Evolutionary conservation across 2,113 vertebrate species (phyloP), one percentile per base, ranked within the genome.

Genomic region (Zingel zingel): DNA sequence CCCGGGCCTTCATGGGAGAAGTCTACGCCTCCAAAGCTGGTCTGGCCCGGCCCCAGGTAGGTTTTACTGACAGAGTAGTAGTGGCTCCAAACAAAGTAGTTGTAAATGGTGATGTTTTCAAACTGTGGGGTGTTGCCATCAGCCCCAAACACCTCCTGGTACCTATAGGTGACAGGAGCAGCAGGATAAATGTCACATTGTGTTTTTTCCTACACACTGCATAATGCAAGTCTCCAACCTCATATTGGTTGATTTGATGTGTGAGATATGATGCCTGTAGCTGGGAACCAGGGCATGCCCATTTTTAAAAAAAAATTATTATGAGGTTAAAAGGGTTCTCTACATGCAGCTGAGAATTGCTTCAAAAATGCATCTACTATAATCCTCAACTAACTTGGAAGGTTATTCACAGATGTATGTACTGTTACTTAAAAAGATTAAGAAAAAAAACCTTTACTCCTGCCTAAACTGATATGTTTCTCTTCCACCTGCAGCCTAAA

Each of bases 1-100:
- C 98, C 98, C 0, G 98, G 98, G 25, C 98, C 98, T 87, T 99
- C 97, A 6, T 99, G 98, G 81, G 98, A 99, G 93, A 99, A 99
- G 90, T 99, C 98, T 39, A 99, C 90, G 6, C 95, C 97, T 21
- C 95, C 97, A 71, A 97, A 99, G 88, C 97, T 99, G 72, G 94
- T 93, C 79, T 98, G 96, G 0, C 96, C 98, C 0, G 68, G 8
- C 6, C 98, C 98, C 69, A 99, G 96, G 91, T 96, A 99, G 14
- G 98, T 99, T 89, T 98, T 99, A 84, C 97, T 97, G 70, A 99
- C 97, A 1, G 98, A 99, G 79, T 98, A 99, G 81, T 98, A 99
- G 85, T 99, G 98, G 33, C 95, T 96, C 98, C 98, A 99, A 51
- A 99, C 98, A 92, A 99, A 99, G 88, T 97, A 98, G 89, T 99